Evolutionary conservation across 2,797 vertebrate genomes (phyloP), one percentile per base, ranked within the genome.

Genomic region (Pithecia hirsuta): DNA sequence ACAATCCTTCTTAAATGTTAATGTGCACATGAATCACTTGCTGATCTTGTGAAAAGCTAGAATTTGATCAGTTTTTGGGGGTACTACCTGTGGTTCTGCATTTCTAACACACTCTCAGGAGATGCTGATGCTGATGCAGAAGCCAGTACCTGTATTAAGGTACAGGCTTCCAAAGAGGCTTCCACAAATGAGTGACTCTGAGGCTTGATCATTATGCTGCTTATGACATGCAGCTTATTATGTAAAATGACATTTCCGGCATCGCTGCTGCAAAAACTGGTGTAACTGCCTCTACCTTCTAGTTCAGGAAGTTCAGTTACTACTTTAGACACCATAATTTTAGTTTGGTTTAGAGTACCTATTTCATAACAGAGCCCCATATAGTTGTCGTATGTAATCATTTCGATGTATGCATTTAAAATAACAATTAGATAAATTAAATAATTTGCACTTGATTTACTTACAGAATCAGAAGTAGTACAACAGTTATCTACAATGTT

Each of bases 31-130:
- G 75, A 89, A 72, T 92, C 44, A 92, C 74, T 89, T 70, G 3
- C 48, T 55, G 80, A 95, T 67, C 80, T 94, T 74, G 86, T 93
- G 91, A 95, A 75, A 93, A 96, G 52, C 57, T 14, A 64, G 50
- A 83, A 90, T 55, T 75, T 64, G 46, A 85, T 89, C 52, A 39
- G 24, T 70, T 93, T 78, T 93, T 55, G 13, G 39, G 11, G 48
- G 33, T 83, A n/a, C 22, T 48, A 64, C 46, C 44, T 30, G 1
- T 39, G 46, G 19, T 86, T 74, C 20, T 55, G 5, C 41, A 24
- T 91, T 85, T 88, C n/a, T 26, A 87, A 84, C 28, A 57, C 30
- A 46, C 9, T 76, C 7, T 75, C 48, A 61, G 67, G 20, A 72
- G 36, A 88, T 79, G 28, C 74, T 92, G 55, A 52, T 46, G 12